Conservation (phyloP, 1,140 invertebrate species). For the Heliconius congener region DNA sequence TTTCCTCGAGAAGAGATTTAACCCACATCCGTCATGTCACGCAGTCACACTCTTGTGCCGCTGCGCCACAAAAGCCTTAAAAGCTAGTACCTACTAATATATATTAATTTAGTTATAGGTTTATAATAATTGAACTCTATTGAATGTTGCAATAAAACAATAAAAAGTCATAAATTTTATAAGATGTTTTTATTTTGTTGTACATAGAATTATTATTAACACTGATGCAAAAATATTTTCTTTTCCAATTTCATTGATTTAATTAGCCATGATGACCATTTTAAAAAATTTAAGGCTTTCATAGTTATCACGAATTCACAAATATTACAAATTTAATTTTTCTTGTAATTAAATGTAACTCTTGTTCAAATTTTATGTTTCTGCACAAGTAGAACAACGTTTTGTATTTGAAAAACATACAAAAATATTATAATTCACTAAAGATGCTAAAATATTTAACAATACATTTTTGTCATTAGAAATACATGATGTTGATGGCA, state of each 20-base stretch:
- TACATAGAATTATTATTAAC: slow-evolving; percentile 60
- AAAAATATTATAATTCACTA: slow-evolving; percentile 20
- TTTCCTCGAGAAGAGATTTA: too few species aligned
- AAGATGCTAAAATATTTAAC: slow-evolving; percentile 24
- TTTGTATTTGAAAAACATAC: slow-evolving; percentile 1
- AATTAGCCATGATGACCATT: slow-evolving; percentile 21
- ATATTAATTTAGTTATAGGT: too few species aligned
- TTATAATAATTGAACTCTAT: too few species aligned
- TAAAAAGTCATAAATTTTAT: slow-evolving; percentile 32
- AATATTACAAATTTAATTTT: slow-evolving; percentile 26
- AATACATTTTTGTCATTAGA: slow-evolving; percentile 23
- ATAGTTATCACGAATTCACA: slow-evolving; percentile 38
- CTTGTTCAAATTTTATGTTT: slow-evolving; percentile 12
- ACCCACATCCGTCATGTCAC: too few species aligned
- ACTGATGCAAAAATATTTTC: slow-evolving; percentile 73
- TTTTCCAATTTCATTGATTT: slow-evolving; percentile 48
- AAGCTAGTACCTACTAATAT: too few species aligned
- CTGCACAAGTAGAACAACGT: background rate
- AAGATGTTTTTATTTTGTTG: slow-evolving; percentile 64
- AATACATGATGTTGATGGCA: background rate
- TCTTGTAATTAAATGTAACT: slow-evolving; percentile 20
- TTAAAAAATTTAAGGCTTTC: slow-evolving; percentile 22
- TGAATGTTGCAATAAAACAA: slow-evolving; percentile 23
- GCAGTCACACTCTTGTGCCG: too few species aligned
- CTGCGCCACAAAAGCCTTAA: too few species aligned